Percentiles rank a stretch among this genome's conserved stretches.
Conservation (phyloP, 2,888 invertebrate genomes). For the Bursaphelenchus okinawaensis region DNA sequence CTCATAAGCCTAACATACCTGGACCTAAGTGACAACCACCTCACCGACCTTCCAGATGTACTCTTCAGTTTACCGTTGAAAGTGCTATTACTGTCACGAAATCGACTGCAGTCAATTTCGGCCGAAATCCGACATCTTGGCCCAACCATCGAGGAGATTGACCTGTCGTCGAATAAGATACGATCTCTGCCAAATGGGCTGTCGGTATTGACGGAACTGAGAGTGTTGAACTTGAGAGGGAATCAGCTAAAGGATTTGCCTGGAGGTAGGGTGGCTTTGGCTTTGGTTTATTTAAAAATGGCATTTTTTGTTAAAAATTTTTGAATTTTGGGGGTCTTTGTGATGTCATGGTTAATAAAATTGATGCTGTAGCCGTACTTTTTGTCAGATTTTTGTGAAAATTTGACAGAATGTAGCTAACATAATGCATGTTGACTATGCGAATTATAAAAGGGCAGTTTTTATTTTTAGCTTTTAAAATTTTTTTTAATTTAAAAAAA, state of each 20-base stretch:
- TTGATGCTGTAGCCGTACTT: no score
- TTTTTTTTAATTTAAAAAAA: background rate
- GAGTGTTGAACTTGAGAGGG: constrained; percentile 9
- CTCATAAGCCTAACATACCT: constrained; percentile 11
- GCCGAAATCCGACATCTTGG: constrained; percentile 8
- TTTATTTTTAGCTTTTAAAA: background rate
- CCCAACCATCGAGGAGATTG: constrained; percentile 17
- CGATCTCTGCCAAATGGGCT: constrained; percentile 8
- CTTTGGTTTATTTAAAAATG: background rate
- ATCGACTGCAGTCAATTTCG: constrained; percentile 8
- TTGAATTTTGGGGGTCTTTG: background rate
- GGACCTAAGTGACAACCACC: constrained; percentile 13
- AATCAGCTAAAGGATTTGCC: constrained; percentile 12
- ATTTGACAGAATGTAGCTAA: no score
- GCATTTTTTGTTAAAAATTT: background rate
- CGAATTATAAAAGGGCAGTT: no score
- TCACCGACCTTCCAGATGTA: constrained; percentile 8
- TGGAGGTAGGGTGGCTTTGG: constrained; percentile 1
- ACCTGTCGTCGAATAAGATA: constrained; percentile 7
- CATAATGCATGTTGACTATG: no score
- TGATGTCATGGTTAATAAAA: no score
- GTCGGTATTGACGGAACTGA: constrained; percentile 4
- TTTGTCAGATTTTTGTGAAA: no score
- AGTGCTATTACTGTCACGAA: constrained; percentile 3
- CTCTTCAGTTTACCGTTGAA: constrained; percentile 7